phyloP scores from a whole-genome alignment of 1,140 invertebrate species.

The Drosophila sproati region DNA sequence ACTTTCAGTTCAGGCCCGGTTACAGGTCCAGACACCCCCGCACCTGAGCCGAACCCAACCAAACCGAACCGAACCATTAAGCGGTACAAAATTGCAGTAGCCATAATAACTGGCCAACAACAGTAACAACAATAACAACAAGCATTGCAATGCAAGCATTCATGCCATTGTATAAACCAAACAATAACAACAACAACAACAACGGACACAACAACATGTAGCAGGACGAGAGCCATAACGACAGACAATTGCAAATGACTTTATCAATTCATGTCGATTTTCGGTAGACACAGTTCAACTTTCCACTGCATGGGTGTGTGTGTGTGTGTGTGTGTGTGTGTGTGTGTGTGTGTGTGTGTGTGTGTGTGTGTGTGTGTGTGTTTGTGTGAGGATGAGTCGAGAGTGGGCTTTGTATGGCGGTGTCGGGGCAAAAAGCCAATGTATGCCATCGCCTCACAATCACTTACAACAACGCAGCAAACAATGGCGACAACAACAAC shows the following conservation, averaged over 20 bases:
- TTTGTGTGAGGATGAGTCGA: slow-evolving; percentile 10
- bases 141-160: slow-evolving; percentile 15
- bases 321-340: slow-evolving; percentile 16
- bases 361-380: slow-evolving; percentile 27
- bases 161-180: slow-evolving; percentile 65
- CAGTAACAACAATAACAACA: slow-evolving; percentile 53
- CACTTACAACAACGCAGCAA: slow-evolving; percentile 64
- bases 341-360: slow-evolving; percentile 18
- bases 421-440: slow-evolving; percentile 71
- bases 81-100: slow-evolving; percentile 79
- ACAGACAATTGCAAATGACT: slow-evolving; percentile 83
- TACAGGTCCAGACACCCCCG: background rate
- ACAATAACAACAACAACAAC: slow-evolving; percentile 65
- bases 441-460: slow-evolving; percentile 56
- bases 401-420: slow-evolving; percentile 58
- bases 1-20: slow-evolving; percentile 65
- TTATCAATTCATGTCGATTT: slow-evolving; percentile 83
- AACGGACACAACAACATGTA: slow-evolving; percentile 34
- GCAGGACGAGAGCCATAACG: slow-evolving; percentile 58
- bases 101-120: slow-evolving; percentile 75
- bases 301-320: slow-evolving; percentile 6
- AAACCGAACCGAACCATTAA: slow-evolving; percentile 67
- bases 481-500: slow-evolving; percentile 54
- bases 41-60: background rate
- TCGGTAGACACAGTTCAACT: slow-evolving; percentile 64